Evolutionary conservation across 1,140 invertebrate genomes (phyloP).

Genomic region (Euwallacea similis): DNA sequence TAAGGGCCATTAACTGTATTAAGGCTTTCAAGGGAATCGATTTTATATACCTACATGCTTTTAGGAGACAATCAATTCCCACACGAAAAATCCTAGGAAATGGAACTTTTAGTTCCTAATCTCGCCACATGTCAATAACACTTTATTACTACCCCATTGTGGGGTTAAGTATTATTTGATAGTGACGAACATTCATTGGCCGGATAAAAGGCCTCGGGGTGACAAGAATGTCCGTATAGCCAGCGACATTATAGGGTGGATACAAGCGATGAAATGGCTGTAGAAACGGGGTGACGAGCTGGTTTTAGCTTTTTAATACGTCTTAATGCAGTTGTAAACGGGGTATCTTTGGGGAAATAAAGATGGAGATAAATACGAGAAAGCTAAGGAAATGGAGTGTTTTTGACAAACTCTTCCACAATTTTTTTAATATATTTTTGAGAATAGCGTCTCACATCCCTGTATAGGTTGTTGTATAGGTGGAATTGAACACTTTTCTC

Average conservation of each 20-base stretch:
- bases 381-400: too few species aligned
- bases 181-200: conserved; percentile 4
- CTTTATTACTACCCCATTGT: background rate
- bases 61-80: background rate
- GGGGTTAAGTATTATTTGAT: conserved; percentile 3
- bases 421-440: too few species aligned
- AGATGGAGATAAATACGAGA: too few species aligned
- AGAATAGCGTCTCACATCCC: too few species aligned
- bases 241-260: background rate
- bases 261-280: background rate
- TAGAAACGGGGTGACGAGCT: background rate
- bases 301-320: background rate
- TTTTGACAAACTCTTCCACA: too few species aligned
- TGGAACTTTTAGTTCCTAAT: background rate
- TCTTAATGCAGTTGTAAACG: background rate
- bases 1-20: too few species aligned
- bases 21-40: background rate
- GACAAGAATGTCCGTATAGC: background rate
- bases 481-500: too few species aligned
- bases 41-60: too few species aligned
- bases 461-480: too few species aligned
- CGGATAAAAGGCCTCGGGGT: background rate
- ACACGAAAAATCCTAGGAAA: background rate
- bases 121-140: conserved; percentile 4
- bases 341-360: too few species aligned